Evolutionary conservation across 2,888 invertebrate species (phyloP), one percentile per base, ranked within the genome.

Genomic region (Chrysina gloriosa): DNA sequence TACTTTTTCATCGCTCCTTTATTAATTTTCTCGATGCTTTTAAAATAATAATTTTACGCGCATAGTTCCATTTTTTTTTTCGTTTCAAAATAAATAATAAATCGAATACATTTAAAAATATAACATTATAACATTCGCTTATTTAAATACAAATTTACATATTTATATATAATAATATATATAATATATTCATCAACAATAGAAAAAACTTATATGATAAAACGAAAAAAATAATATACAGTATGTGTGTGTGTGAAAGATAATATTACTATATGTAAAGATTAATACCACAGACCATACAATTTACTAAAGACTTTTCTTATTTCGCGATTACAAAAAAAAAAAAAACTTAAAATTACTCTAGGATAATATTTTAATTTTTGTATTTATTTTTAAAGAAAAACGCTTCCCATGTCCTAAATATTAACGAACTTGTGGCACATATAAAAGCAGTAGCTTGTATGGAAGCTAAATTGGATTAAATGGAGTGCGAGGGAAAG

Each of bases 181-280:
- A 61, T 56, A 56, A 56, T 58, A 58, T 58, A 61, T 42, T 61
- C 25, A 61, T 61, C 58, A 61, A 61, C 58, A 61, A 61, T 61
- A 61, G 58, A 61, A 61, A 61, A 61, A 42, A 61, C 42, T 29
- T 42, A 61, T 16, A 14, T 25, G 23, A 61, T 42, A 61, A 42
- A 61, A 42, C 31, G 36, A 11, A 42, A 61, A 58, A 25, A 42
- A 58, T 42, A 58, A 42, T 58, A 58, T 42, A 61, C 58, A 61
- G 58, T 25, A 36, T 42, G 19, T 16, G 6, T 47, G 52, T 52
- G n/a, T 52, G 58, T 42, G 31, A 61, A 61, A 42, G 58, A 42
- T 61, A 61, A 52, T 42, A 61, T 61, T 42, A 3, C 58, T 58
- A 61, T 42, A 42, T 42, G 23, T 42, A 61, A 61, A 31, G 31